A percentile compares a stretch with the other conserved stretches of the same genome.
Evolutionary conservation across 1,140 invertebrate genomes (phyloP).

Genomic region (Lasioglossum albipes): DNA sequence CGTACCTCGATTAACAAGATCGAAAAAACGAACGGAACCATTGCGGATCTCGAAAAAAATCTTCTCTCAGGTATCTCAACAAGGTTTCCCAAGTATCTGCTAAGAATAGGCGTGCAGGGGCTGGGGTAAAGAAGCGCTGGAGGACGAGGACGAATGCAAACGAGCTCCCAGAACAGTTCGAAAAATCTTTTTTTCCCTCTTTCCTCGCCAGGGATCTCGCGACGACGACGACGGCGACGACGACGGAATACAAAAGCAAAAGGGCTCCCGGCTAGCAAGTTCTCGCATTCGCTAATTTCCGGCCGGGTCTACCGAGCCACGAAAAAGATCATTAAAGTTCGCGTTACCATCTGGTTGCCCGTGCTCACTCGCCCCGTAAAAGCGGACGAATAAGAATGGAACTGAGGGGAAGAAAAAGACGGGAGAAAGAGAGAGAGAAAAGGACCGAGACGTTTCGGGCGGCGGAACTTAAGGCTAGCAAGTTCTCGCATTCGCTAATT

Average conservation of each 20-base stretch:
- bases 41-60: not conserved
- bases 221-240: not conserved
- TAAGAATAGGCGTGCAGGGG: not conserved
- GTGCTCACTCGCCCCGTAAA: slow-evolving; percentile 12
- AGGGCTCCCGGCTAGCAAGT: slow-evolving; percentile 19
- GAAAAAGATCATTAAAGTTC: slow-evolving; percentile 50
- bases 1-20: slow-evolving; percentile 7
- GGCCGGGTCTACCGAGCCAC: slow-evolving; percentile 26
- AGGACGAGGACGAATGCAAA: slow-evolving; percentile 3
- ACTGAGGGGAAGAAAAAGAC: not conserved
- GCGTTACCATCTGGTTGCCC: slow-evolving; percentile 41
- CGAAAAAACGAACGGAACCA: not conserved
- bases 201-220: not conserved
- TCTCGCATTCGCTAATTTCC: slow-evolving; percentile 43
- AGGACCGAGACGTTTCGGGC: slow-evolving; percentile 17
- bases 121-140: not conserved
- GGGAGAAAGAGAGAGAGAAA: not conserved
- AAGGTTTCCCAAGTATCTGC: not conserved
- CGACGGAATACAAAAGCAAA: slow-evolving; percentile 27
- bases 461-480: too few relatives aligned
- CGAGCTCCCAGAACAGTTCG: not conserved
- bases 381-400: slow-evolving; percentile 28
- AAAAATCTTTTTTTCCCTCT: not conserved
- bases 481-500: slow-evolving; percentile 40
- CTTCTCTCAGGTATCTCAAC: not conserved